Percentiles rank a stretch among this genome's conserved stretches.
These are phyloP conservation scores for Graphium colonna DNA, from an alignment of 2,888 invertebrate species.

Conservation along the genomic window DNA sequence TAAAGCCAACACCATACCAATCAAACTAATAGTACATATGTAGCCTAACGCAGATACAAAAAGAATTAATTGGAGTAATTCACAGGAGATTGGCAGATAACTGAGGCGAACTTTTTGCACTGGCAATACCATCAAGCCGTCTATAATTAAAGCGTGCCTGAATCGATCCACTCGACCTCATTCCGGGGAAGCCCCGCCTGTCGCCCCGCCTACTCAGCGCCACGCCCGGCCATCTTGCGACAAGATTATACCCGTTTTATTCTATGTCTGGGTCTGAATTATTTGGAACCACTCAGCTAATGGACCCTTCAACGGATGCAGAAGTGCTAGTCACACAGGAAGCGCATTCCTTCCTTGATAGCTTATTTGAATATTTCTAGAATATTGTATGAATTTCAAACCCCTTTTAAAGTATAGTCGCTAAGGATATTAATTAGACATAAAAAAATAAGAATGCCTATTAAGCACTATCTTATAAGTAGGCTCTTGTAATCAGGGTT, in stretches of 20 bases:
- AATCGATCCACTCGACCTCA: slow-evolving; percentile 54
- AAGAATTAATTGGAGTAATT: neutral
- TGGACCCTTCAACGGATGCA: slow-evolving; percentile 15
- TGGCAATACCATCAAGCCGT: slow-evolving; percentile 22
- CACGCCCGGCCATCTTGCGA: slow-evolving; percentile 39
- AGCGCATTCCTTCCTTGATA: neutral
- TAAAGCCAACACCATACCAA: too few relatives aligned
- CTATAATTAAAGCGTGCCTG: slow-evolving; percentile 26
- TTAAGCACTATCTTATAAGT: too few relatives aligned
- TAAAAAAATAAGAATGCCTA: too few relatives aligned
- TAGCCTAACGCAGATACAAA: too few relatives aligned
- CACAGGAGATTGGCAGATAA: neutral
- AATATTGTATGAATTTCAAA: too few relatives aligned
- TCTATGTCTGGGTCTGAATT: slow-evolving; percentile 16
- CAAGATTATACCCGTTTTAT: slow-evolving; percentile 20
- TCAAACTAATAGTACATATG: too few relatives aligned
- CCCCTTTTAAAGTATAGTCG: too few relatives aligned
- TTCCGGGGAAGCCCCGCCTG: slow-evolving; percentile 45
- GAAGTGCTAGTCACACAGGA: neutral
- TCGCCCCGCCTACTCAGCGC: slow-evolving; percentile 25
- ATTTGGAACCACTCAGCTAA: slow-evolving; percentile 15
- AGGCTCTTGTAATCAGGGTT: too few relatives aligned
- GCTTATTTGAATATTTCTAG: neutral
- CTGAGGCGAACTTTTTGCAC: neutral
- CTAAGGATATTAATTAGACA: too few relatives aligned